Evolutionary conservation across 1,140 invertebrate genomes (phyloP).

Genomic region (Dolichoris vasculosae): DNA sequence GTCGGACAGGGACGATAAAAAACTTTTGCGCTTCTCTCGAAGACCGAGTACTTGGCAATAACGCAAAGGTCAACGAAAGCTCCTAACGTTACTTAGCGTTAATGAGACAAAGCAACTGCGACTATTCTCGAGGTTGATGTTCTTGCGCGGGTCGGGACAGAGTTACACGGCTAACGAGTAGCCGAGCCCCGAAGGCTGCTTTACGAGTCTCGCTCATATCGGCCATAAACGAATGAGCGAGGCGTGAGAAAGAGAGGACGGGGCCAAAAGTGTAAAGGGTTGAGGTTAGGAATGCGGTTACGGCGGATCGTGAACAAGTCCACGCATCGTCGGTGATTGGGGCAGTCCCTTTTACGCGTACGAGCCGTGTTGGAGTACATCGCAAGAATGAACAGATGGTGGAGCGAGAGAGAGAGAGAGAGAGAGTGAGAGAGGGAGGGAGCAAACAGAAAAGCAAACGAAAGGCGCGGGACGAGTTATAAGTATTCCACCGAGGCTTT

Average conservation of each 20-base stretch:
- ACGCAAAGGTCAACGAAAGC: neutral
- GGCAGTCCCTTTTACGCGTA: neutral
- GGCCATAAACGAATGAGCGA: neutral
- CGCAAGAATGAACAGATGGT: conserved; percentile 45
- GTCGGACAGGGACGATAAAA: neutral
- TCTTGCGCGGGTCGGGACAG: neutral
- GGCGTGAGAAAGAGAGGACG: conserved; percentile 8
- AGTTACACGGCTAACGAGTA: neutral
- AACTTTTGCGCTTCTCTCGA: neutral
- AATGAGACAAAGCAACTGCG: neutral
- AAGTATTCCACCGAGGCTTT: neutral
- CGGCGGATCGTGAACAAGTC: conserved; percentile 4
- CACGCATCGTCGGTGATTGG: neutral
- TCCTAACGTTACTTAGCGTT: neutral
- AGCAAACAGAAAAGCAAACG: conserved; percentile 2
- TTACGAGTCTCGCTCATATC: conserved; percentile 13
- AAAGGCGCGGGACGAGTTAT: neutral
- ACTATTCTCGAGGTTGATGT: neutral
- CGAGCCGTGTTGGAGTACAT: conserved; percentile 48
- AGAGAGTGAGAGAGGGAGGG: neutral
- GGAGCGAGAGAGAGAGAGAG: conserved; percentile 31
- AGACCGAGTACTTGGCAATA: neutral
- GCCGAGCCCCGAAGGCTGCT: neutral
- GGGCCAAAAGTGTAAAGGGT: conserved; percentile 23
- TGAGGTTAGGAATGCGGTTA: conserved; percentile 45